These are phyloP conservation scores for Collichthys lucidus DNA, from an alignment of 2,113 vertebrate genomes.

Conservation along the genomic window DNA sequence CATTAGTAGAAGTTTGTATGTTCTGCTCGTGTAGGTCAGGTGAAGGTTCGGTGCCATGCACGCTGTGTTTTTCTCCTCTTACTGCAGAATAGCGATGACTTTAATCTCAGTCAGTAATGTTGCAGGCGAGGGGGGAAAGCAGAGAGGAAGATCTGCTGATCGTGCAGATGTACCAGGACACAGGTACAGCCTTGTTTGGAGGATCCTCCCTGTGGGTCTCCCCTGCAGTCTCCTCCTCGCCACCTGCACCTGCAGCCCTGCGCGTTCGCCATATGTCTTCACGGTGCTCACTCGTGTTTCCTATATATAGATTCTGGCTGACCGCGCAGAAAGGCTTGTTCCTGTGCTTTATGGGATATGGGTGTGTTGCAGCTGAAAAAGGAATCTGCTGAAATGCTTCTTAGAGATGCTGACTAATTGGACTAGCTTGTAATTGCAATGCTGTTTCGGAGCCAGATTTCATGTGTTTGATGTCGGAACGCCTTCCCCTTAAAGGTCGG, in stretches of 20 bases:
- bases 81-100: background rate
- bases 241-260: conserved; percentile 17
- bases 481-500: background rate
- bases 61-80: background rate
- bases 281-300: background rate
- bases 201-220: conserved; percentile 10
- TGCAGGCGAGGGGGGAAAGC: background rate
- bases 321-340: background rate
- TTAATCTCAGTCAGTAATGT: background rate
- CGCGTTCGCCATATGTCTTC: conserved; percentile 6
- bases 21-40: background rate
- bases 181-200: background rate
- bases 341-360: background rate
- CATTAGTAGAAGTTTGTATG: background rate
- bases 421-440: background rate
- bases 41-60: background rate
- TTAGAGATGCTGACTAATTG: background rate
- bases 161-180: background rate
- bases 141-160: conserved; percentile 14
- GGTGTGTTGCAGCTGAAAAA: background rate
- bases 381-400: background rate
- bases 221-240: background rate
- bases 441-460: background rate
- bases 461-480: background rate
- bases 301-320: conserved; percentile 13